Evolutionary conservation across 2,888 invertebrate genomes (phyloP).

Genomic region (Tipula vernalis): DNA sequence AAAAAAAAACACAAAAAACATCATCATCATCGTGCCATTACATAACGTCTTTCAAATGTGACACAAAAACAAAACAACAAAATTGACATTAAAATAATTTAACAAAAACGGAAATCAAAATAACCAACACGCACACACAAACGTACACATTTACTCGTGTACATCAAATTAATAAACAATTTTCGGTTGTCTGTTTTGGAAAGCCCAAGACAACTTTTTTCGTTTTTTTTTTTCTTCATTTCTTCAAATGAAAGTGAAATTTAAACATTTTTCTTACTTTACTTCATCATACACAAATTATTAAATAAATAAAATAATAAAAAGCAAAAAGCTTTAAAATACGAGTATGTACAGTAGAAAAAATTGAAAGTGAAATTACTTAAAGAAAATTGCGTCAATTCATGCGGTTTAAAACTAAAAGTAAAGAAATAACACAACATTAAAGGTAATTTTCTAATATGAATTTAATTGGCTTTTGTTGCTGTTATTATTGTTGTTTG

Average conservation of each 20-base stretch:
- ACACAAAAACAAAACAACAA: neutral
- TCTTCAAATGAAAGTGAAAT: neutral
- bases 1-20: no score
- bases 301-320: neutral
- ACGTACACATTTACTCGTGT: neutral
- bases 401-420: neutral
- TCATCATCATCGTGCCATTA: neutral
- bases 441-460: neutral
- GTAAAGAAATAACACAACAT: neutral
- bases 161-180: neutral
- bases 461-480: neutral
- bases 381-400: constrained; percentile 4
- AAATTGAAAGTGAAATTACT: constrained; percentile 4
- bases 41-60: constrained; percentile 4
- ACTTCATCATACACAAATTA: neutral
- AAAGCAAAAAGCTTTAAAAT: neutral
- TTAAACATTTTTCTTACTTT: neutral
- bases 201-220: neutral
- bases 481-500: neutral
- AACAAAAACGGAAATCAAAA: neutral
- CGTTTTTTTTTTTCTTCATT: neutral
- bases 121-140: neutral
- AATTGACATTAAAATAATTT: neutral
- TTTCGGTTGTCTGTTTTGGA: neutral
- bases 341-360: neutral